Conservation (phyloP, 2,888 invertebrate genomes). For the Baccha elongata region DNA sequence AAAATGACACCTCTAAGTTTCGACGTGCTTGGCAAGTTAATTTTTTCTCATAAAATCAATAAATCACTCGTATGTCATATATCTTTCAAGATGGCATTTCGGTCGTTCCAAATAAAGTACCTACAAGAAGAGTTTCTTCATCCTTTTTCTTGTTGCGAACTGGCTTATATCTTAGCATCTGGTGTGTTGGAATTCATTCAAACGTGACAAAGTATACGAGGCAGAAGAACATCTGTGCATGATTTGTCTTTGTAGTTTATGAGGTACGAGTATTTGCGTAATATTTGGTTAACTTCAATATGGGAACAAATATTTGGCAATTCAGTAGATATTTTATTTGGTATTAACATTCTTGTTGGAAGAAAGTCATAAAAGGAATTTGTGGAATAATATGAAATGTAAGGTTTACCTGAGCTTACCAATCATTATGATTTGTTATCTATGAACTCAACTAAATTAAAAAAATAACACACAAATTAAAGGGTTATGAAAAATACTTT, state of each 20-base stretch:
- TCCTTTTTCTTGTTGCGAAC: neutral
- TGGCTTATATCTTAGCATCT: neutral
- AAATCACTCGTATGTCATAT: neutral
- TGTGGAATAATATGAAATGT: too few relatives aligned
- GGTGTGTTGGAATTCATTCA: slow-evolving; percentile 2
- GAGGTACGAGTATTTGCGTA: neutral
- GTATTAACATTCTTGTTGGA: neutral
- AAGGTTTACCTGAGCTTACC: too few relatives aligned
- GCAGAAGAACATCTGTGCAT: neutral
- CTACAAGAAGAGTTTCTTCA: neutral
- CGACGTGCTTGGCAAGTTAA: neutral
- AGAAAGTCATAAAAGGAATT: too few relatives aligned
- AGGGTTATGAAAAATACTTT: too few relatives aligned
- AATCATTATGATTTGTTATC: too few relatives aligned
- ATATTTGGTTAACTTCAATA: neutral
- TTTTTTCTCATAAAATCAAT: neutral
- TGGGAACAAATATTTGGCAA: neutral
- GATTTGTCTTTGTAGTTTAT: neutral
- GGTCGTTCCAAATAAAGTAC: neutral
- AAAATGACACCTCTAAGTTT: neutral
- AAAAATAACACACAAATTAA: too few relatives aligned
- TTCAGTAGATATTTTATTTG: neutral
- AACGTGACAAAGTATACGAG: neutral
- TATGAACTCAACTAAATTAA: too few relatives aligned
- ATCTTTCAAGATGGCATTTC: neutral